Base-by-base conservation (phyloP, 23 tunicate genomes). In the Halocynthia roretzi region DNA sequence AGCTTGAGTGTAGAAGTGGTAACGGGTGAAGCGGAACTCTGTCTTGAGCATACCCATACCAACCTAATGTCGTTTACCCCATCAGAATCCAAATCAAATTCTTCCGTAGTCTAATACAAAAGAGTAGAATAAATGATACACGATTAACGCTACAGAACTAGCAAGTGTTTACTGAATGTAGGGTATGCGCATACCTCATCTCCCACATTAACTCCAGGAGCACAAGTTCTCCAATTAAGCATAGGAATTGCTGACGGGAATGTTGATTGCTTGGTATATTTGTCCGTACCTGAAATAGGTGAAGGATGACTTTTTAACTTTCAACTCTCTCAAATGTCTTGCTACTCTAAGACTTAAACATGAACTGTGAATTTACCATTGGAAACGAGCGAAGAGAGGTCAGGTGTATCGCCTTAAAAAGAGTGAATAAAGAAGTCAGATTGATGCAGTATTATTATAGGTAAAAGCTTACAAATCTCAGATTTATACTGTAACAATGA, bases 181-280 rank as follows among this genome's bases (percentile, higher is more conserved):
- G 44, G 44, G 44, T 31, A 31, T 31, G 44, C 55, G 6, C 78
- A 54, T 12, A 74, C 78, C 78, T 22, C 31, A 54, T 53, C 40
- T 54, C 78, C 78, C 17, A 18, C 22, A 18, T 5, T 8, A 10
- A 53, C 62, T 54, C 56, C 63, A 8, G 12, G 9, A 8, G 78
- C 10, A 54, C 78, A 74, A 17, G 78, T 50, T 56, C 78, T 23
- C 78, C 78, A 74, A 54, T 74, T 53, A 8, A 21, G 10, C 21
- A 74, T 54, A 54, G 56, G 31, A 54, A 74, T 74, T 44, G 78
- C 64, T 11, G 0, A 0, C 55, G 10, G 31, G 50, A 74, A 22
- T 8, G 78, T 50, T 12, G 78, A 5, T 54, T 62, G 14, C 21
- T 4, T 10, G 0, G 5, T 8, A 65, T 40, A 48, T 5, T 20